These are phyloP conservation scores for Melipona quadrifasciata DNA, from an alignment of 1,140 invertebrate genomes.

Conservation along the genomic window DNA sequence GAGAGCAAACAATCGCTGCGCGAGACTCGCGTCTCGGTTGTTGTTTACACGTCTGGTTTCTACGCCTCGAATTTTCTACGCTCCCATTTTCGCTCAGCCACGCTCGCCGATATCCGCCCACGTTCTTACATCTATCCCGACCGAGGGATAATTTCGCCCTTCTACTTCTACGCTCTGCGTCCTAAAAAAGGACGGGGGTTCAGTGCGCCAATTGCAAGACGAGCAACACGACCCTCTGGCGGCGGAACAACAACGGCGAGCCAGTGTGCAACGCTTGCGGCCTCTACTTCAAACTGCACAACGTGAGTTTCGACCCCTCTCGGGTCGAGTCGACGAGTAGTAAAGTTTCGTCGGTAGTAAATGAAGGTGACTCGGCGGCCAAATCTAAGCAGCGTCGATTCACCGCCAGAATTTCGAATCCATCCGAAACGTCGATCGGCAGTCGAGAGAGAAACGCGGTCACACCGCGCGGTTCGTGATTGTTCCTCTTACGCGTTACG, in stretches of 20 bases:
- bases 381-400: too few species aligned
- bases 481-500: slow-evolving; percentile 18
- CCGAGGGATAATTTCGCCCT: too few species aligned
- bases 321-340: neutral
- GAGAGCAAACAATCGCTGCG: slow-evolving; percentile 77
- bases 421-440: neutral
- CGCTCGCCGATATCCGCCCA: too few species aligned
- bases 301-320: slow-evolving; percentile 83
- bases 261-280: slow-evolving; percentile 96
- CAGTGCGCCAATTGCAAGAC: slow-evolving; percentile 95
- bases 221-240: slow-evolving; percentile 92
- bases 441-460: slow-evolving; percentile 3
- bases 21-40: slow-evolving; percentile 63
- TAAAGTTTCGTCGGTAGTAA: too few species aligned
- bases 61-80: slow-evolving; percentile 68
- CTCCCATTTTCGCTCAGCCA: slow-evolving; percentile 68
- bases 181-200: slow-evolving; percentile 89
- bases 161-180: too few species aligned
- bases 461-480: neutral
- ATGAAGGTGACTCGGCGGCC: too few species aligned
- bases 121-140: too few species aligned
- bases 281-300: slow-evolving; percentile 94
- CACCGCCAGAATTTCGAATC: too few species aligned
- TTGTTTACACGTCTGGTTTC: slow-evolving; percentile 81
- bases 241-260: slow-evolving; percentile 93